Base-by-base conservation (phyloP, 2,113 vertebrate species). In the Tympanuchus pallidicinctus region DNA sequence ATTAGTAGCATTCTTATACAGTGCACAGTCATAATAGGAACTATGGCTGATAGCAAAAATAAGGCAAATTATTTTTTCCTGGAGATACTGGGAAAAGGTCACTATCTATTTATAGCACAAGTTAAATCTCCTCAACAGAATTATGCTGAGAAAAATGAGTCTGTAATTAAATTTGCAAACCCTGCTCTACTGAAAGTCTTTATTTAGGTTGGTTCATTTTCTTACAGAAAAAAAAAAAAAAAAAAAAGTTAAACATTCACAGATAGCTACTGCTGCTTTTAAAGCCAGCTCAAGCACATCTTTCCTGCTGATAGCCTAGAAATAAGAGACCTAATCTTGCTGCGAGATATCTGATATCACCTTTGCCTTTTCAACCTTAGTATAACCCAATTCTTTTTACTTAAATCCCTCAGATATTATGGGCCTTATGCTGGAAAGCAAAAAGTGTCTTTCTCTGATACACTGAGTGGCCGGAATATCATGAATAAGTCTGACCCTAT, bases 401-500 rank as follows among this genome's bases (percentile, higher is more conserved):
- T 93, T 79, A 66, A 75, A 86, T 52, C 12, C 9, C 5, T 38
- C 2, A 13, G 18, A 52, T 36, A 47, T 28, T 34, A 61, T n/a
- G 30, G 21, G 3, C 4, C 25, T 79, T 85, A 38, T 8, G 14
- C 3, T 19, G 9, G 17, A 12, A 91, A 88, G 19, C 9, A 71
- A 47, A 64, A 88, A 32, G 6, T 47, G n/a, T 88, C 25, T 71
- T 6, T 74, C 4, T 32, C 38, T 52, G 11, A n/a, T 38, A 14
- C 6, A 16, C 32, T 36, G 34, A 4, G 34, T 65, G 6, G 3
- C 5, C 54, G 10, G 10, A 79, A 36, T 30, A 80, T 70, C 0
- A 0, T 43, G 18, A 77, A 70, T 52, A 57, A 61, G 43, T 36
- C 4, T 0, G 1, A 13, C 2, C 28, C 3, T 76, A 11, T 27